These are phyloP conservation scores for Rhynchophorus ferrugineus DNA, from an alignment of 1,140 invertebrate species.

Conservation along the genomic window DNA sequence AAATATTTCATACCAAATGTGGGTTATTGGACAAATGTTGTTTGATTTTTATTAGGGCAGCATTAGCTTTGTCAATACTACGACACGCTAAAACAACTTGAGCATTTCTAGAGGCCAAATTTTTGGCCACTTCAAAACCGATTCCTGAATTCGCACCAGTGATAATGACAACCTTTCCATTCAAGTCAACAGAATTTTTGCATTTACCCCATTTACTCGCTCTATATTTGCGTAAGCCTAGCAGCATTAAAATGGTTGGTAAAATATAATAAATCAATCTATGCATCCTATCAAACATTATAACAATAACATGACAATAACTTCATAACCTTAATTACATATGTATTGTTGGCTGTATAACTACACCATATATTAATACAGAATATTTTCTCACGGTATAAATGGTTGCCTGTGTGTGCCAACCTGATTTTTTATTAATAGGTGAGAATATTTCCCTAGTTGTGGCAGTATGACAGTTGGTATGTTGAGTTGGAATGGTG, in stretches of 20 bases:
- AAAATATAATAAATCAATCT: slow-evolving; percentile 9
- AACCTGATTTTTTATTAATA: too few relatives aligned
- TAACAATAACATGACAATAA: too few relatives aligned
- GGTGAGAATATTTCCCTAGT: too few relatives aligned
- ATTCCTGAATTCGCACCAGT: slow-evolving; percentile 56
- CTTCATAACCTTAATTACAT: too few relatives aligned
- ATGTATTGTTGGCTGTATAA: too few relatives aligned
- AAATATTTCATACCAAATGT: slow-evolving; percentile 6
- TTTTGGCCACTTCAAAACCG: slow-evolving; percentile 49
- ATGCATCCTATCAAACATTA: too few relatives aligned
- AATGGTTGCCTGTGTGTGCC: too few relatives aligned
- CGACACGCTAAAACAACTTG: slow-evolving; percentile 75
- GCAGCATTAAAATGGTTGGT: slow-evolving; percentile 22
- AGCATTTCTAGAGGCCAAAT: slow-evolving; percentile 49
- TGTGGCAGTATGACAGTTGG: too few relatives aligned
- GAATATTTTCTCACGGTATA: too few relatives aligned
- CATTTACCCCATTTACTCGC: slow-evolving; percentile 37
- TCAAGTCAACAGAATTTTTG: slow-evolving; percentile 34
- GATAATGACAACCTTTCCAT: slow-evolving; percentile 51
- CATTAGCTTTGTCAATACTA: slow-evolving; percentile 51
- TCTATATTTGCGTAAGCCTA: slow-evolving; percentile 31
- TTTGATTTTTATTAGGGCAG: slow-evolving; percentile 44
- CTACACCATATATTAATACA: too few relatives aligned
- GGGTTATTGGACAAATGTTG: slow-evolving; percentile 9
- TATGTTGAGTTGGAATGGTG: too few relatives aligned